Percentiles rank a stretch among this genome's conserved stretches.
Evolutionary conservation across 2,113 vertebrate genomes (phyloP).

Genomic region (Chloroceryle aenea): DNA sequence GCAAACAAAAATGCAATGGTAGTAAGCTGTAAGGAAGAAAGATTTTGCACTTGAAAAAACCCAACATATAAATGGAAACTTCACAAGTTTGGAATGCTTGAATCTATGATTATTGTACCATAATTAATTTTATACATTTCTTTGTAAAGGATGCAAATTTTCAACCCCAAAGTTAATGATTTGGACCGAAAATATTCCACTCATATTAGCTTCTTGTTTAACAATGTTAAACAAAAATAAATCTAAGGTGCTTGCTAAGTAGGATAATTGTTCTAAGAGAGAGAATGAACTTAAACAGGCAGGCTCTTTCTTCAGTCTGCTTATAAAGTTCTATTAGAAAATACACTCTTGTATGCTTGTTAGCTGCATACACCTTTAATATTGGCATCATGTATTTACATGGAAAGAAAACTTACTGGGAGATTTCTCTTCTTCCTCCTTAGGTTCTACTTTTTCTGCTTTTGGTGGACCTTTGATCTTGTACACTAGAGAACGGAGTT

Average conservation of each 20-base stretch:
- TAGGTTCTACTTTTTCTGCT: slow-evolving; percentile 81
- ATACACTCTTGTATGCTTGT: not conserved
- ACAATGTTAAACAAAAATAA: not conserved
- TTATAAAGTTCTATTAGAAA: not conserved
- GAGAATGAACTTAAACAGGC: not conserved
- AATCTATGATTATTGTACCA: not conserved
- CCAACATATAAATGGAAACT: not conserved
- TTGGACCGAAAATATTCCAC: not conserved
- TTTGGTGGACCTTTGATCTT: slow-evolving; percentile 91
- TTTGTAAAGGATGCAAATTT: not conserved
- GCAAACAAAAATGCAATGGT: not conserved
- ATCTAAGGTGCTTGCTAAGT: not conserved
- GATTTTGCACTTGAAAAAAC: accelerated
- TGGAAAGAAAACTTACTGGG: slow-evolving; percentile 85
- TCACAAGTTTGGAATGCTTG: not conserved
- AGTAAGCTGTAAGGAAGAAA: not conserved
- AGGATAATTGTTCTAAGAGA: not conserved
- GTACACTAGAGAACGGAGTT: slow-evolving; percentile 86
- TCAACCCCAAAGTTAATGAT: not conserved
- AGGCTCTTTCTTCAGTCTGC: not conserved
- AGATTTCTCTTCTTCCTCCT: slow-evolving; percentile 82
- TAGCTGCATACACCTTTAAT: not conserved
- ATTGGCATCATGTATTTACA: not conserved
- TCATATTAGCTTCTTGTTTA: not conserved
- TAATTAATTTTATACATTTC: not conserved